These are phyloP conservation scores for Corapipo altera DNA, from an alignment of 2,113 vertebrate genomes.

Conservation along the genomic window DNA sequence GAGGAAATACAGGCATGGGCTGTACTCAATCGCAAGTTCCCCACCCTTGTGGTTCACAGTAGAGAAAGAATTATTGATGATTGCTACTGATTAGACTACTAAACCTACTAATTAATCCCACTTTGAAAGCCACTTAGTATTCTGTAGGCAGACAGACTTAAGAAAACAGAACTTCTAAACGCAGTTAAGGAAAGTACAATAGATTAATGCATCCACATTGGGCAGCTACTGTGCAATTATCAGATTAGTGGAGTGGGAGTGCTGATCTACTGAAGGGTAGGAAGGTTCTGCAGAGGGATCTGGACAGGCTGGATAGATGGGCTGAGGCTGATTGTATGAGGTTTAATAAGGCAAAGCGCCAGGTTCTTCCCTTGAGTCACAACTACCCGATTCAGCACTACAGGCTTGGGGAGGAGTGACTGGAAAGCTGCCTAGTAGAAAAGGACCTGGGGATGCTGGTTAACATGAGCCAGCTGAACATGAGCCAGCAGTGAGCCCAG, in stretches of 20 bases:
- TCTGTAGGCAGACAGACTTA: background rate
- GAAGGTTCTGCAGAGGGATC: background rate
- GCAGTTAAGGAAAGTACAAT: background rate
- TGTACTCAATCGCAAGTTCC: background rate
- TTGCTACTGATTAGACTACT: background rate
- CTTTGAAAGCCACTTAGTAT: background rate
- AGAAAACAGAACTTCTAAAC: background rate
- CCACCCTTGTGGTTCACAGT: background rate
- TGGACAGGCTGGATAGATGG: accelerated
- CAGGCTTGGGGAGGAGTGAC: background rate
- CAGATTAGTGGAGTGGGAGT: background rate
- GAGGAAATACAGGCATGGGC: background rate
- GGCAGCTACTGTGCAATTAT: background rate
- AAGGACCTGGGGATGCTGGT: background rate
- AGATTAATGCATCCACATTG: background rate
- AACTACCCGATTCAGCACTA: accelerated
- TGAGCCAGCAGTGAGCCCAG: accelerated
- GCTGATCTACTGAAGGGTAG: background rate
- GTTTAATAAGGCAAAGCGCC: background rate
- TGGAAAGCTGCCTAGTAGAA: background rate
- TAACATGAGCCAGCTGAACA: background rate
- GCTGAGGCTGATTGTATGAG: accelerated
- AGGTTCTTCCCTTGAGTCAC: background rate
- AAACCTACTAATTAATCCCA: background rate
- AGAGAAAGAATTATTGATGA: background rate